Evolutionary conservation across 1,140 invertebrate genomes (phyloP).

Genomic region (Arion vulgaris): DNA sequence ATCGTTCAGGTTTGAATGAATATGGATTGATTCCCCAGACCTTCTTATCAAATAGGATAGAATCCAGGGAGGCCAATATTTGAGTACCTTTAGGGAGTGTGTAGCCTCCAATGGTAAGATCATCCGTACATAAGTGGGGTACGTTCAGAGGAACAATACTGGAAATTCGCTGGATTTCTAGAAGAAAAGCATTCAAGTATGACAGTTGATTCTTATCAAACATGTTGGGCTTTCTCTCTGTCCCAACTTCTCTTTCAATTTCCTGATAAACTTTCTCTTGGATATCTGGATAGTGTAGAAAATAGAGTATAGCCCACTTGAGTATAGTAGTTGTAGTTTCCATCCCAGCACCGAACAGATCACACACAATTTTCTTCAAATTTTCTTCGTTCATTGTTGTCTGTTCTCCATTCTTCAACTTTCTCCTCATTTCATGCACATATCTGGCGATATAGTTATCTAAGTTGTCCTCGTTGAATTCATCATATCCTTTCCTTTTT

Average conservation of each 20-base stretch:
- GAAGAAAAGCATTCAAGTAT: constrained; percentile 28
- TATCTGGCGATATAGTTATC: constrained; percentile 52
- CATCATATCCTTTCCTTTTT: constrained; percentile 39
- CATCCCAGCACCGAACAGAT: constrained; percentile 88
- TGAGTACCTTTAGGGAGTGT: constrained; percentile 62
- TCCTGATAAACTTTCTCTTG: not conserved
- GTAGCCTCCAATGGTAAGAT: constrained; percentile 60
- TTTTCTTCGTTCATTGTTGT: constrained; percentile 41
- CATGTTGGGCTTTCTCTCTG: constrained; percentile 31
- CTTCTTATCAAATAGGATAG: constrained; percentile 61
- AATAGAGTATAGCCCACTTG: not conserved
- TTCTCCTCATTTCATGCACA: constrained; percentile 38
- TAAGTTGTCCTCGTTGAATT: constrained; percentile 45
- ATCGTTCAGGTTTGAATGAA: constrained; percentile 80
- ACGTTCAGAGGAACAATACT: constrained; percentile 65
- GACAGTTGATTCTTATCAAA: constrained; percentile 43
- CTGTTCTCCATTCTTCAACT: constrained; percentile 31
- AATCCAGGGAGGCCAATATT: constrained; percentile 63
- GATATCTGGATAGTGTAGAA: not conserved
- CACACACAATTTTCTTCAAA: constrained; percentile 28
- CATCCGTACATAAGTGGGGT: constrained; percentile 54
- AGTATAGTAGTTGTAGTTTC: constrained; percentile 78
- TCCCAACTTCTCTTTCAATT: not conserved
- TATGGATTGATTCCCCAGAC: constrained; percentile 79
- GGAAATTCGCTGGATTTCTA: constrained; percentile 42